Base-by-base conservation (phyloP, 1,140 invertebrate genomes). In the Solen grandis region DNA sequence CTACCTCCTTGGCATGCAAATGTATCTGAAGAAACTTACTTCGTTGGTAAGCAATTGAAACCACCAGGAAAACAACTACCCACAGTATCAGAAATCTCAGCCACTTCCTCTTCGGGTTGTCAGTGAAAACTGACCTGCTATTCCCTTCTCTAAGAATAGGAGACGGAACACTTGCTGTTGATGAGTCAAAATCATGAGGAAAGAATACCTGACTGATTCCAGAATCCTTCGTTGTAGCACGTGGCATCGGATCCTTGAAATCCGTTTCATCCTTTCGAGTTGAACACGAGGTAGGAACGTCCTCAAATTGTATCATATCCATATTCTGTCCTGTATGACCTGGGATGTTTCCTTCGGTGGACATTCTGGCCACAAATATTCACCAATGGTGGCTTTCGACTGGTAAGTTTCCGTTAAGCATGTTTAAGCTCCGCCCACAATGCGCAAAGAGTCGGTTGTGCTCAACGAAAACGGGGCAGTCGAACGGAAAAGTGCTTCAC, bases 281-380 rank as follows among this genome's bases (percentile, higher is more conserved):
- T 25, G 16, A 22, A 68, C 10, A 19, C 14, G 4, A 68, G 8
- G 22, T 54, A 8, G 31, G 41, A 31, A 10, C 27, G 10, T 59
- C 52, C 55, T 16, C 41, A 38, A 22, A 59, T 19, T 38, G 10
- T 29, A 54, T 14, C 13, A 5, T n/a, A n/a, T 46, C 35, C 46
- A 25, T 25, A 59, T 27, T 35, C 35, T 33, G 46, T 66, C 36
- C 46, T 65, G 66, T 27, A 29, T 46, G 41, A 54, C 36, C n/a
- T 14, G 74, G 74, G 16, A 19, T 63, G 54, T 52, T 52, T 54
- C n/a, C n/a, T n/a, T n/a, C n/a, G n/a, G n/a, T n/a, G 60, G 27
- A 59, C 33, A 35, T 63, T 76, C 60, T 38, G 41, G 14, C 27
- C 46, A 10, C 25, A 63, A 41, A 62, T 25, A 27, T 31, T 54